These are phyloP conservation scores for Chironomus riparius DNA, from an alignment of 2,888 invertebrate genomes.

Conservation along the genomic window DNA sequence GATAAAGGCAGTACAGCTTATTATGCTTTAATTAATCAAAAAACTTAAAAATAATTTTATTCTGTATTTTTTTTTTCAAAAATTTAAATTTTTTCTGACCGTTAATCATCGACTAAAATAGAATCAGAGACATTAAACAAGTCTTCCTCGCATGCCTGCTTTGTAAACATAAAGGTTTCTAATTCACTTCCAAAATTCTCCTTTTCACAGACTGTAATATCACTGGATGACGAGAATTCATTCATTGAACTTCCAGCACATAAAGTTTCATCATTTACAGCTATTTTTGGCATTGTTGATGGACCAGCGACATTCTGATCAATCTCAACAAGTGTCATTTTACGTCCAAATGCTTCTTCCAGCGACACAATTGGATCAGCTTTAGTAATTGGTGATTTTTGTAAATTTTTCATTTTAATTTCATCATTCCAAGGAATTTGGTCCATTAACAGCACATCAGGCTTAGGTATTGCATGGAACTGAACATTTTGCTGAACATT, in stretches of 20 bases:
- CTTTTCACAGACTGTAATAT: neutral
- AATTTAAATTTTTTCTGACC: too few relatives aligned
- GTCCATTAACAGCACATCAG: neutral
- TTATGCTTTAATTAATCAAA: too few relatives aligned
- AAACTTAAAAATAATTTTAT: too few relatives aligned
- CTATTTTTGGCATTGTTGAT: neutral
- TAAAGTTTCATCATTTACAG: neutral
- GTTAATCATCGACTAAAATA: neutral
- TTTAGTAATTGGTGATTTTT: neutral
- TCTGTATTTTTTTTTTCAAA: too few relatives aligned
- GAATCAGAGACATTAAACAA: neutral
- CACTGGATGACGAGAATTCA: neutral
- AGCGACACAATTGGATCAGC: neutral
- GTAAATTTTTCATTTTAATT: neutral
- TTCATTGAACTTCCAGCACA: neutral
- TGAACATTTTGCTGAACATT: neutral
- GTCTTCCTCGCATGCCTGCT: neutral
- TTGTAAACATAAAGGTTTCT: neutral
- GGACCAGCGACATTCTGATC: neutral
- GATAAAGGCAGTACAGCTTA: too few relatives aligned
- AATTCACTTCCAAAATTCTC: neutral
- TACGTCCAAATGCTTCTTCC: neutral
- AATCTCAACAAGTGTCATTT: neutral
- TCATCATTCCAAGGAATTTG: neutral
- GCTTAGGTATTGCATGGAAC: neutral